Percentiles rank a stretch among this genome's conserved stretches.
Evolutionary conservation across 2,888 invertebrate species (phyloP).

Genomic region (Ceratothoa steindachneri): DNA sequence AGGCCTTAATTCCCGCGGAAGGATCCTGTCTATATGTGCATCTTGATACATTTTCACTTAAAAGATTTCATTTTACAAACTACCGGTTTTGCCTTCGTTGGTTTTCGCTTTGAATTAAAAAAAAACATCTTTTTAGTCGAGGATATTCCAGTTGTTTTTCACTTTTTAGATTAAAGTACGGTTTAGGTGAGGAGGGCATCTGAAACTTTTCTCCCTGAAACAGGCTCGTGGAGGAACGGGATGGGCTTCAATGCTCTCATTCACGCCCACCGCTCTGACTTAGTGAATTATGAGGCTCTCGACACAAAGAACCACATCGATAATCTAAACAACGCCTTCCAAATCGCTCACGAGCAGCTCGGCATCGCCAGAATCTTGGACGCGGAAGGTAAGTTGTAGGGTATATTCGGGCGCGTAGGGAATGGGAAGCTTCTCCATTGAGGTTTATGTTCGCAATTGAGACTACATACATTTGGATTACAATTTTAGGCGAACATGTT

Average conservation of each 20-base stretch:
- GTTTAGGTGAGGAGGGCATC: no score
- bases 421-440: neutral
- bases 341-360: conserved; percentile 84
- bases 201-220: no score
- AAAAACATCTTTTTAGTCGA: no score
- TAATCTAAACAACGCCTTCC: conserved; percentile 96
- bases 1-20: no score
- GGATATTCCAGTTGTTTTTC: no score
- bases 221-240: conserved; percentile 89
- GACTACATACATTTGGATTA: conserved; percentile 5
- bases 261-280: conserved; percentile 92
- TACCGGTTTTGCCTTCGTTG: no score
- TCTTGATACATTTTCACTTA: no score
- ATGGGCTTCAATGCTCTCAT: conserved; percentile 98
- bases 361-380: conserved; percentile 90
- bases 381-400: conserved; percentile 77
- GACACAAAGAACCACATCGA: conserved; percentile 79
- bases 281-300: conserved; percentile 80
- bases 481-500: no score
- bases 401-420: neutral
- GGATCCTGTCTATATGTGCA: no score
- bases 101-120: no score
- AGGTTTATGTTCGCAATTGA: neutral
- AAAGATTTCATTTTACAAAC: no score
- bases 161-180: no score